Conservation (phyloP, 2,113 vertebrate species). For the Burhinus bistriatus region DNA sequence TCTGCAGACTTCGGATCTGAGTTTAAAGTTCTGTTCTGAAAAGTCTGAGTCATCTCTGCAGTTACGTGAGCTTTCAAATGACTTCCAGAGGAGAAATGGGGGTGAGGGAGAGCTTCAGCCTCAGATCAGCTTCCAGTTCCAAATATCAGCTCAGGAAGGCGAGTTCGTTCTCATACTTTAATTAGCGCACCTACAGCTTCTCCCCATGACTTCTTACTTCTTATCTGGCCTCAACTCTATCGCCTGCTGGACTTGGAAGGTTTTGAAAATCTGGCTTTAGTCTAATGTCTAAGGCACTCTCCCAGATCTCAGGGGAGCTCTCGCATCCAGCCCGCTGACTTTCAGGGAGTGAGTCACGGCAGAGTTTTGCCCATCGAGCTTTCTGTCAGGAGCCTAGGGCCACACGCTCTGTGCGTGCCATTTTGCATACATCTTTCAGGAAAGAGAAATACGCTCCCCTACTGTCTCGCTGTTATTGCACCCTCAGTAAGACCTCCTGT, state of each 20-base stretch:
- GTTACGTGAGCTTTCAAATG: background rate
- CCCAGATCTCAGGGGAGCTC: background rate
- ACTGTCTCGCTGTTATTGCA: background rate
- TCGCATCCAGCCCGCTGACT: background rate
- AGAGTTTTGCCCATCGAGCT: background rate
- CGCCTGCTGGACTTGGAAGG: background rate
- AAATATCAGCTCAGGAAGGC: background rate
- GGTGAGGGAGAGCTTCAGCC: background rate
- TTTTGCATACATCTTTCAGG: background rate
- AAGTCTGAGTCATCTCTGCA: background rate
- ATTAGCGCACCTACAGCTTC: background rate
- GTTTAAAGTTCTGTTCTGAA: background rate
- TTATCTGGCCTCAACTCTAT: background rate
- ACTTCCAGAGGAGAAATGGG: background rate
- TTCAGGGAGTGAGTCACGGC: background rate
- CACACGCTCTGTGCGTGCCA: fast-evolving
- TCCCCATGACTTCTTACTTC: background rate
- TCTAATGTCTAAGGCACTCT: background rate
- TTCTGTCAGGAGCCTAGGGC: background rate
- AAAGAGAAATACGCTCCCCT: background rate
- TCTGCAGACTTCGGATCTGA: background rate
- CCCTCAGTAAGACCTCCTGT: background rate
- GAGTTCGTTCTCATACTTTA: background rate
- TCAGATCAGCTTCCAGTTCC: background rate
- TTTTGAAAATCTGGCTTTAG: background rate